A percentile compares a stretch with the other conserved stretches of the same genome.
phyloP scores from a whole-genome alignment of 2,113 vertebrate genomes.

The Anarhynchus alexandrinus region DNA sequence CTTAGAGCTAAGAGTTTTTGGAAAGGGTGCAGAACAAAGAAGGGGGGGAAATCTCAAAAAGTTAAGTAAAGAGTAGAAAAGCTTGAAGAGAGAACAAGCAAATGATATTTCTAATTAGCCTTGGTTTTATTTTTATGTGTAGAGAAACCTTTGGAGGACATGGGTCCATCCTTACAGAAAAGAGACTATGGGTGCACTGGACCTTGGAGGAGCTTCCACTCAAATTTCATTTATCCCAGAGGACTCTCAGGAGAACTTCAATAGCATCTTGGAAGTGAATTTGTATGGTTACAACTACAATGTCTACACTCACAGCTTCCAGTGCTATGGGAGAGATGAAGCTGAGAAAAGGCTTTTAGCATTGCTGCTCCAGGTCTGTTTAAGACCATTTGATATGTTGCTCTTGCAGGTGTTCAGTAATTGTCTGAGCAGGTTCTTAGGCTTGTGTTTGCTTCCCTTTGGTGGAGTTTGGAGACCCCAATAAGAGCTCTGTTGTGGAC shows the following conservation, averaged over 20 bases:
- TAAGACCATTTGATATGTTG: neutral
- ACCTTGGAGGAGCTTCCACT: conserved; percentile 93
- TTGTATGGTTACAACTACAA: conserved; percentile 89
- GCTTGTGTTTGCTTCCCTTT: neutral
- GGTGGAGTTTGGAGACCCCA: neutral
- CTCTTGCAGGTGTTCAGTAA: neutral
- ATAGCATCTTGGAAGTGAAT: conserved; percentile 73
- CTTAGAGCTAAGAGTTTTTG: neutral
- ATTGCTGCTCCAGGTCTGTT: conserved; percentile 77
- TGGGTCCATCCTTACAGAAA: conserved; percentile 79
- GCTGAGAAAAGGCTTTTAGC: conserved; percentile 85
- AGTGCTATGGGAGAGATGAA: conserved; percentile 92
- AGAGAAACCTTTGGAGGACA: conserved; percentile 86
- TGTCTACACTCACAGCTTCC: conserved; percentile 92
- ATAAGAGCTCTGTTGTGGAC: neutral
- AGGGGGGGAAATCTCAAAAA: neutral
- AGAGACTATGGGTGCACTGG: conserved; percentile 86
- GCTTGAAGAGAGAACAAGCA: neutral
- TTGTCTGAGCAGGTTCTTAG: neutral
- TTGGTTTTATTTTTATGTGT: neutral
- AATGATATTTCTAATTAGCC: neutral
- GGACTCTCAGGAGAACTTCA: conserved; percentile 10
- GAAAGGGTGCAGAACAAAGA: neutral
- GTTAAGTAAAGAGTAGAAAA: neutral
- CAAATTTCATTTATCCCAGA: conserved; percentile 86